phyloP scores from a whole-genome alignment of 1,140 invertebrate species.

The Chlorops oryzae region DNA sequence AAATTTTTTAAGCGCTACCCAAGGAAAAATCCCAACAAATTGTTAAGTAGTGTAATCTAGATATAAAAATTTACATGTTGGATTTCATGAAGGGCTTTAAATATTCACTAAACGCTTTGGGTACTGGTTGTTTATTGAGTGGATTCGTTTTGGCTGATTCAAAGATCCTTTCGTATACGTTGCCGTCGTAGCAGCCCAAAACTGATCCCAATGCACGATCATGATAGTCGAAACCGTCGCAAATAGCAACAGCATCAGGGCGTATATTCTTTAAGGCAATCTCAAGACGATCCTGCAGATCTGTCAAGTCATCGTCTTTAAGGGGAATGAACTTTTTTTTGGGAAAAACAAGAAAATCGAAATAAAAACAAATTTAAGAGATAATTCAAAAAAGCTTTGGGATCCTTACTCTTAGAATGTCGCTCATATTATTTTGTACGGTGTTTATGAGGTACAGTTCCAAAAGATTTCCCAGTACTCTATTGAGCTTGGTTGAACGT shows the following conservation, averaged over 20 bases:
- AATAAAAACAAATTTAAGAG: neutral
- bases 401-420: conserved; percentile 63
- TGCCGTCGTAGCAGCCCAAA: conserved; percentile 79
- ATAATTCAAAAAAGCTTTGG: neutral
- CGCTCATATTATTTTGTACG: conserved; percentile 61
- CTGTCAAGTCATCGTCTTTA: conserved; percentile 54
- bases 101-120: conserved; percentile 63
- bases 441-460: conserved; percentile 71
- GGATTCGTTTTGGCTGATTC: conserved; percentile 76
- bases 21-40: too few species aligned
- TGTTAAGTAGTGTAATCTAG: too few species aligned
- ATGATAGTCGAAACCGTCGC: conserved; percentile 80
- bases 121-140: conserved; percentile 71
- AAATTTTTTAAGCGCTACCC: too few species aligned
- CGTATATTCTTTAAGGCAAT: conserved; percentile 61
- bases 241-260: conserved; percentile 76
- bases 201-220: conserved; percentile 73
- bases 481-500: conserved; percentile 46
- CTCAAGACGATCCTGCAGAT: conserved; percentile 60
- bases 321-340: conserved; percentile 66
- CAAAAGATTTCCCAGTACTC: conserved; percentile 60
- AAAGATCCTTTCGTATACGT: conserved; percentile 80
- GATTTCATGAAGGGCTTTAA: conserved; percentile 68
- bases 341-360: conserved; percentile 45
- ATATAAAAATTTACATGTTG: conserved; percentile 51